A percentile compares a stretch with the other conserved stretches of the same genome.
phyloP scores from a whole-genome alignment of 2,113 vertebrate genomes.

The Ailuropoda melanoleuca region DNA sequence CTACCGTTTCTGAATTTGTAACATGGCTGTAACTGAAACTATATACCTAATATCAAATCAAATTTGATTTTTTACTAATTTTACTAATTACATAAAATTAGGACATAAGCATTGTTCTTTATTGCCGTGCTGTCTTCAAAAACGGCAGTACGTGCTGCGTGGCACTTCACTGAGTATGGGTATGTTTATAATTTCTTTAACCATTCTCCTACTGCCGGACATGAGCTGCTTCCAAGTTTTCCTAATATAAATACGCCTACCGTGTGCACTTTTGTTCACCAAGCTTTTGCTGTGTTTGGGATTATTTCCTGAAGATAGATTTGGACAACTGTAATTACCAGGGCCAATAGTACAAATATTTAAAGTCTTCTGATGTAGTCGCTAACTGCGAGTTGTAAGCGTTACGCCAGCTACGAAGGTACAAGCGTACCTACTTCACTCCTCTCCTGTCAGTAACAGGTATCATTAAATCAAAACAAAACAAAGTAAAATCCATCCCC shows the following conservation, averaged over 20 bases:
- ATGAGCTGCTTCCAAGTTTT: not conserved
- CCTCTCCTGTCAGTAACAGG: not conserved
- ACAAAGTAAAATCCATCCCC: not conserved
- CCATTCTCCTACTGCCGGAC: not conserved
- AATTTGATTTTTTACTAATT: too few species aligned
- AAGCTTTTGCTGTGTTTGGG: not conserved
- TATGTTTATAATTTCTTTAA: not conserved
- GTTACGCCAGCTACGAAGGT: not conserved
- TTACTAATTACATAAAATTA: not conserved
- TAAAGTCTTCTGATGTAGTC: not conserved
- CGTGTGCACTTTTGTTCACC: not conserved
- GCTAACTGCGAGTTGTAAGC: not conserved
- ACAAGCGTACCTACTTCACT: rapidly evolving
- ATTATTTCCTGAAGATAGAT: not conserved
- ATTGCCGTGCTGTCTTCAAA: not conserved
- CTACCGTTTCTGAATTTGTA: not conserved
- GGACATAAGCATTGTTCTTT: not conserved
- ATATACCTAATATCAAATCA: not conserved
- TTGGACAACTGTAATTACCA: not conserved
- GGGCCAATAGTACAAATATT: not conserved
- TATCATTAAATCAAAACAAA: not conserved
- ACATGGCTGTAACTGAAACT: not conserved
- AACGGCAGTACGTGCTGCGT: rapidly evolving
- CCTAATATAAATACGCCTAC: not conserved
- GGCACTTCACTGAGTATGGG: too few species aligned